Conservation (phyloP, 1,140 invertebrate species). For the Aphaenogaster floridana region DNA sequence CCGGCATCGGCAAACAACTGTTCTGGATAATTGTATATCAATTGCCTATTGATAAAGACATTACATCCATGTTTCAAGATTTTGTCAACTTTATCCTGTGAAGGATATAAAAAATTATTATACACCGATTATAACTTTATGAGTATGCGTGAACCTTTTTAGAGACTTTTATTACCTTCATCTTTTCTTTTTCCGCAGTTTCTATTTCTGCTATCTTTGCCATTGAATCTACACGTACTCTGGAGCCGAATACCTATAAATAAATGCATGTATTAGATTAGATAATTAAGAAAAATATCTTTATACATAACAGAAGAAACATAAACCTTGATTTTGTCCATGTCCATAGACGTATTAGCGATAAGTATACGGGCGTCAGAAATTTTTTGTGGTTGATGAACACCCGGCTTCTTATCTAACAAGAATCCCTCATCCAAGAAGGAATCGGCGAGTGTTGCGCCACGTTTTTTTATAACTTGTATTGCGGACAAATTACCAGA, state of each 20-base stretch:
- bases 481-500: conserved; percentile 98
- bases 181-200: conserved; percentile 99
- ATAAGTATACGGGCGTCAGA: conserved; percentile 96
- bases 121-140: background rate
- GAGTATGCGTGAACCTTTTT: background rate
- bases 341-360: conserved; percentile 99
- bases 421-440: conserved; percentile 99
- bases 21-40: conserved; percentile 99
- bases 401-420: conserved; percentile 98
- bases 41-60: conserved; percentile 99
- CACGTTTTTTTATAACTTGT: conserved; percentile 99
- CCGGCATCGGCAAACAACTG: conserved; percentile 99
- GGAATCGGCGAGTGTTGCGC: conserved; percentile 96
- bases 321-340: conserved; percentile 98
- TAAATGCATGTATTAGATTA: conserved; percentile 67
- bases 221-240: conserved; percentile 98
- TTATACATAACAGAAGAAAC: conserved; percentile 29
- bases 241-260: conserved; percentile 95
- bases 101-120: conserved; percentile 45
- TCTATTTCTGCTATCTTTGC: conserved; percentile 99
- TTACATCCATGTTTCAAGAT: conserved; percentile 98
- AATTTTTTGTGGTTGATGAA: conserved; percentile 94
- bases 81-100: conserved; percentile 97
- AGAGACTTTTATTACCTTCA: conserved; percentile 90
- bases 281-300: conserved; percentile 34